Evolutionary conservation across 1,140 invertebrate species (phyloP), one percentile per base, ranked within the genome.

Genomic region (Oppia nitens): DNA sequence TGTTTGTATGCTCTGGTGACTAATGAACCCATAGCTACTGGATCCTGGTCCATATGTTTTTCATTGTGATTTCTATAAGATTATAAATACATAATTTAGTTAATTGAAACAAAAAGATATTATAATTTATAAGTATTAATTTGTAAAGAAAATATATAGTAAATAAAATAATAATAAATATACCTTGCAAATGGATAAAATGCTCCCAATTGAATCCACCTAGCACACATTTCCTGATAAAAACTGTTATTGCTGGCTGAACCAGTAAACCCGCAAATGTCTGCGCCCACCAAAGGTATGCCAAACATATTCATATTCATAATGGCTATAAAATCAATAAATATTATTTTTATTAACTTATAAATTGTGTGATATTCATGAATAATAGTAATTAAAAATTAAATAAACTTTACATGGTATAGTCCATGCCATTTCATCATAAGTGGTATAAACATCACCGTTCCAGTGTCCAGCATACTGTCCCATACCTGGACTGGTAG

Each of bases 281-380:
- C 72, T 23, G 66, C 64, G 3, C 72, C 71, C 40, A 73, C 70
- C 61, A 73, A 64, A 3, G 73, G 65, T 45, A 76, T 80, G 54
- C 88, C 88, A 73, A 87, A 91, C 53, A 93, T 70, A 65, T 81
- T 85, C 70, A 83, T 87, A 65, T 79, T 81, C 21, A 92, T 70
- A 53, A 89, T 74, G 72, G 66, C 59, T 67, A 51, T 1, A 55
- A 25, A 54, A 54, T 53, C 25, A 48, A 59, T 87, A 92, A 64
- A 92, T 89, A 70, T 91, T 87, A 2, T 85, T 82, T 1, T 87
- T 87, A 69, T 87, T 81, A 75, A 68, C 68, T 9, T 9, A 9
- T 40, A 40, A 40, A 40, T 40, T 40, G 32, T 40, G 32, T 40
- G 32, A n/a, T n/a, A n/a, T n/a, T n/a, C n/a, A n/a, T n/a, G n/a